Base-by-base conservation (phyloP, 2,797 vertebrate species). In the Fistularia commersonii region DNA sequence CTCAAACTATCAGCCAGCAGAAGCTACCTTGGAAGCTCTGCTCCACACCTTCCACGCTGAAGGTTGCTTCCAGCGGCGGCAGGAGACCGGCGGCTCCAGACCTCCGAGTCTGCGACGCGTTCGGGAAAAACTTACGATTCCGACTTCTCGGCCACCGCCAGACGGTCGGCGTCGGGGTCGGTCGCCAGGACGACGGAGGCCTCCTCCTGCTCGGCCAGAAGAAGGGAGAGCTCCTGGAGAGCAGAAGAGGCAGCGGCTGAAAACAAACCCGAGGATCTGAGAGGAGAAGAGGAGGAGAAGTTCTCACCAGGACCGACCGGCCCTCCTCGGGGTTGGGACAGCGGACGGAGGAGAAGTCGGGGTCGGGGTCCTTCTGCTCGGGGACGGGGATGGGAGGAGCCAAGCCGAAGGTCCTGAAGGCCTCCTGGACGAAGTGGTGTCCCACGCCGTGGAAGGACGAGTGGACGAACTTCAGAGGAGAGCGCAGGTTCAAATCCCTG, bases 261-360 rank as follows among this genome's bases (percentile, higher is more conserved):
- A 11, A 11, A n/a, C 3, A 3, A 11, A 5, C 6, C 1, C 0
- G 4, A 8, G 12, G 8, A n/a, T 3, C 12, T 7, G 11, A 11
- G 7, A 5, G 8, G 14, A 5, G 31, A 3, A 32, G 13, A 46
- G 5, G 6, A 5, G 0, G 10, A 33, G 43, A 47, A 1, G 10
- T 1, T 49, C 75, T 59, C 85, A 98, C 96, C 92, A 99, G 89
- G 51, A 98, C 96, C 0, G 90, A 91, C 76, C 91, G 92, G 23
- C 97, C 97, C 80, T 99, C 97, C 64, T 99, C 97, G 0, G 97
- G 97, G 76, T 99, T 99, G 8, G 97, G 97, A 51, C 93, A 95
- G 71, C 81, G 92, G 59, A 99, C 92, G 0, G 97, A 92, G 11
- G 96, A 90, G 65, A 99, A 99, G 54, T 95, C 84, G 3, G 96